Evolutionary conservation across 1,140 invertebrate species (phyloP), one percentile per base, ranked within the genome.

Genomic region (Spodoptera litura): DNA sequence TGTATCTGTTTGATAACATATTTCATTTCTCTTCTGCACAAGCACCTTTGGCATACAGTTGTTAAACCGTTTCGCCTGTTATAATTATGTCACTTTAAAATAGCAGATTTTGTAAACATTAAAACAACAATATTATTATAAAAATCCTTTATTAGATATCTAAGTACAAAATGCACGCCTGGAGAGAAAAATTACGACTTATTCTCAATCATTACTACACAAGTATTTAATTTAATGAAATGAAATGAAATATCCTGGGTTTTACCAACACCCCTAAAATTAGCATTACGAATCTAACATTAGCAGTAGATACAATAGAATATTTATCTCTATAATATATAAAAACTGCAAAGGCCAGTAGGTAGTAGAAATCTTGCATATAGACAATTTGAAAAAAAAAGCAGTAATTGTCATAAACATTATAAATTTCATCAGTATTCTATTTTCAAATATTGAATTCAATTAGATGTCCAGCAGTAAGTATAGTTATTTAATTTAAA

Each of bases 71-170:
- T 4, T 31, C 31, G 31, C 31, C 31, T 4, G 31, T 31, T 2
- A 31, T 5, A 31, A 55, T n/a, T 10, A n/a, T 9, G 10, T 10
- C 11, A n/a, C 3, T 4, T 4, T 4, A 13, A 58, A 12, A 38
- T 53, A 12, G 35, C 6, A 25, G 13, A 68, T 66, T 25, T 44
- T 44, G 38, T 44, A 44, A n/a, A 4, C 49, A 81, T 71, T 78
- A 68, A 80, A 84, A 84, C 13, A 53, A 51, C 20, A 70, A 44
- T 62, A 56, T 52, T 31, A 58, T 61, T 53, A 56, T 81, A 76
- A 77, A 75, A 59, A 51, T 72, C 2, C 56, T 74, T 74, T 74
- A 74, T 74, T 74, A 59, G 15, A 74, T 74, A 74, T 49, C 56
- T 74, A 74, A 74, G 71, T 74, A 74, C 71, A 74, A 59, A 70